Conservation (phyloP, 1,140 invertebrate genomes). For the Pachypeltis micranthus region DNA sequence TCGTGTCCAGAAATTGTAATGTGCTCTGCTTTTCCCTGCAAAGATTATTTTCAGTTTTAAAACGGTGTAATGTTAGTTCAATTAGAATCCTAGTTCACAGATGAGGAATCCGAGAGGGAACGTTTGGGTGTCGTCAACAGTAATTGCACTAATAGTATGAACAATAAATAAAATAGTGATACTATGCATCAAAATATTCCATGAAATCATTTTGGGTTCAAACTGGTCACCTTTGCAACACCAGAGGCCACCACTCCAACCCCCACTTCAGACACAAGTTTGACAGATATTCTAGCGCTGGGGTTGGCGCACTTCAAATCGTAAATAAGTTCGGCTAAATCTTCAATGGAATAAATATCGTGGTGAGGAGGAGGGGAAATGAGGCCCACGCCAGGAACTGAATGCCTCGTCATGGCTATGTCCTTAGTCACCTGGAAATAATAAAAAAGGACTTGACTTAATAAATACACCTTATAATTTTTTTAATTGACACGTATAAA, state of each 20-base stretch:
- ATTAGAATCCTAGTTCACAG: too few species aligned
- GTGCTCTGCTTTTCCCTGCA: slow-evolving; percentile 90
- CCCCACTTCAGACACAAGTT: slow-evolving; percentile 95
- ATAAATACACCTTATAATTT: too few species aligned
- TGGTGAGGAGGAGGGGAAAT: slow-evolving; percentile 98
- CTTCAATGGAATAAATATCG: slow-evolving; percentile 99
- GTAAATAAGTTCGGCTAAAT: slow-evolving; percentile 95
- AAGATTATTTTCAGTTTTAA: too few species aligned
- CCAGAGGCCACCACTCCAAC: slow-evolving; percentile 96
- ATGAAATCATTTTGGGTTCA: not conserved
- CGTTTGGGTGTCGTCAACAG: too few species aligned
- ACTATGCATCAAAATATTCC: not conserved
- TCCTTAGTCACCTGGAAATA: slow-evolving; percentile 68
- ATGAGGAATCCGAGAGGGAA: too few species aligned
- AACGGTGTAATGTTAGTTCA: too few species aligned
- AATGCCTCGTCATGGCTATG: slow-evolving; percentile 90
- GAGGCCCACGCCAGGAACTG: slow-evolving; percentile 91
- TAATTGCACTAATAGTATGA: too few species aligned
- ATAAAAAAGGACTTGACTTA: too few species aligned
- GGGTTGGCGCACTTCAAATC: slow-evolving; percentile 98
- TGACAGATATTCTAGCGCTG: slow-evolving; percentile 87
- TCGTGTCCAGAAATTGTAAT: slow-evolving; percentile 98
- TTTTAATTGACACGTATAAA: too few species aligned
- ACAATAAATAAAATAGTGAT: too few species aligned
- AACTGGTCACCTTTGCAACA: slow-evolving; percentile 76